A percentile compares a stretch with the other conserved stretches of the same genome.
phyloP scores from a whole-genome alignment of 2,797 vertebrate genomes.

The Cirrhinus molitorella region DNA sequence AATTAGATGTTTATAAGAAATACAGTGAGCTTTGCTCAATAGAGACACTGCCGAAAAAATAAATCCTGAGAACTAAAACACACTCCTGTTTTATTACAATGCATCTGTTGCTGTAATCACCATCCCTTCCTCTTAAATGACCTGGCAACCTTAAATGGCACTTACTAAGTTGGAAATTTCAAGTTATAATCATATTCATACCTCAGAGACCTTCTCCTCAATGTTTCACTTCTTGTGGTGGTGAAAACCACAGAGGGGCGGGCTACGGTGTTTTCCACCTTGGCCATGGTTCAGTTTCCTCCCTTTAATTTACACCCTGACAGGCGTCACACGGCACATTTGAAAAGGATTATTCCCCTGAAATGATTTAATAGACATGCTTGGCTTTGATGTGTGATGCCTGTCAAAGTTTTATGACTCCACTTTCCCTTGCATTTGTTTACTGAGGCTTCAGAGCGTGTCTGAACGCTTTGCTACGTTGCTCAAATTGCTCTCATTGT shows the following conservation, averaged over 20 bases:
- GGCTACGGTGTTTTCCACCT: conserved; percentile 46
- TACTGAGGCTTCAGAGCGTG: conserved; percentile 58
- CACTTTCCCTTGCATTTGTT: conserved; percentile 54
- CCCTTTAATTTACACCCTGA: conserved; percentile 55
- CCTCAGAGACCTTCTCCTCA: conserved; percentile 36
- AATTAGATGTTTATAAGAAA: background rate
- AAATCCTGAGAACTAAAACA: background rate
- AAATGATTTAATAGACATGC: conserved; percentile 62
- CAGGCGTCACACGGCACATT: conserved; percentile 55
- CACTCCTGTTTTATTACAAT: conserved; percentile 7
- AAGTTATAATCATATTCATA: conserved; percentile 32
- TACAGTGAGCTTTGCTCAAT: background rate
- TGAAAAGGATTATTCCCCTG: conserved; percentile 55
- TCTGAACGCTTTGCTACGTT: conserved; percentile 48
- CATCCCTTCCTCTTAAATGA: conserved; percentile 27
- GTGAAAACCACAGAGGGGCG: conserved; percentile 30
- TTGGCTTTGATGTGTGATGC: conserved; percentile 63
- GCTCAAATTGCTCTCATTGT: conserved; percentile 24
- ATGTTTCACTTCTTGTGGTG: conserved; percentile 43
- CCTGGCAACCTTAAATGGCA: conserved; percentile 48
- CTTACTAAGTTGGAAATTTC: conserved; percentile 34
- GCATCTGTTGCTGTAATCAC: conserved; percentile 30
- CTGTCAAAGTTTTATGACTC: conserved; percentile 54
- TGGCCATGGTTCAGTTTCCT: conserved; percentile 54
- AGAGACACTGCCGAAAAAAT: background rate